A percentile compares a stretch with the other conserved stretches of the same genome.
These are phyloP conservation scores for Istiophorus platypterus DNA, from an alignment of 2,113 vertebrate species.

Conservation along the genomic window DNA sequence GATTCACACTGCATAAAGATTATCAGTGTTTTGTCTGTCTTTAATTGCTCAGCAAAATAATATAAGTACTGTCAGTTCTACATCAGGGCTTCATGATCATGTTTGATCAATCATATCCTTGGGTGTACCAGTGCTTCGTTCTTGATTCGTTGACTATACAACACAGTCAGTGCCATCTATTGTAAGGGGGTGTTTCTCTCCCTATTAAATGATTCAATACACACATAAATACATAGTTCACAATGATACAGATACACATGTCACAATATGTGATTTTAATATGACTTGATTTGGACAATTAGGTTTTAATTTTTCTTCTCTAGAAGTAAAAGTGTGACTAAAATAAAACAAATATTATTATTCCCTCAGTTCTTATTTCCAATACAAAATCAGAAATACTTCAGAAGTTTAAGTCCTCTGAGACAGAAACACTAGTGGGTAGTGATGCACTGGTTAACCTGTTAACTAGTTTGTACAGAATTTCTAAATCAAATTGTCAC, in stretches of 20 bases:
- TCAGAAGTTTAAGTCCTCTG: background rate
- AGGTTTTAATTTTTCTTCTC: background rate
- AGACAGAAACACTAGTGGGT: too few relatives aligned
- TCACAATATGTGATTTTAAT: background rate
- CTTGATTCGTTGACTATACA: too few relatives aligned
- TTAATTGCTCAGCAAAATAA: background rate
- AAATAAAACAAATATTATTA: background rate
- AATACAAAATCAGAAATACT: background rate
- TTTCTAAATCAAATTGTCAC: background rate
- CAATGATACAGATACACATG: background rate
- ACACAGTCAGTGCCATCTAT: too few relatives aligned
- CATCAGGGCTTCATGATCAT: background rate
- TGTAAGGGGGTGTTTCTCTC: background rate
- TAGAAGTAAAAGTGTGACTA: background rate
- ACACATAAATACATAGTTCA: background rate
- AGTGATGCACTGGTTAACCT: background rate
- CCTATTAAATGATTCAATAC: background rate
- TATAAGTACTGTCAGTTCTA: background rate
- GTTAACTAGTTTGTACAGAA: too few relatives aligned
- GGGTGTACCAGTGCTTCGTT: background rate
- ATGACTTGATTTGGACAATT: background rate
- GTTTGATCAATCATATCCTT: background rate
- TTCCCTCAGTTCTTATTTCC: background rate
- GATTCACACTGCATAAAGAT: background rate
- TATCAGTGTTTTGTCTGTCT: background rate